Percentiles rank a stretch among this genome's conserved stretches.
phyloP scores from a whole-genome alignment of 2,113 vertebrate genomes.

The Xenopus tropicalis region DNA sequence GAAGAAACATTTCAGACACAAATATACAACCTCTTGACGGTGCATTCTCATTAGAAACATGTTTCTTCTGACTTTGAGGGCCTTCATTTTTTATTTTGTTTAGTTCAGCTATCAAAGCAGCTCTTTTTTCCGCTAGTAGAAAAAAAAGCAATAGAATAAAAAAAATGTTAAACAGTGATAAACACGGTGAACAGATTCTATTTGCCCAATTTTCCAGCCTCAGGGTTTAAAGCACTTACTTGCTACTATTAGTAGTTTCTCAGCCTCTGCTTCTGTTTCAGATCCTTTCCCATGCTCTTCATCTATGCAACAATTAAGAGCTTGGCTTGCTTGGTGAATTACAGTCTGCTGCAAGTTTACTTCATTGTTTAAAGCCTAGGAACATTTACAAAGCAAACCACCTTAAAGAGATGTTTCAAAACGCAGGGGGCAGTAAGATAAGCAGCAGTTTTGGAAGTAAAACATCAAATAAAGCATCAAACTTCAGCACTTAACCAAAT shows the following conservation, averaged over 20 bases:
- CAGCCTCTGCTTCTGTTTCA: conserved; percentile 91
- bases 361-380: conserved; percentile 76
- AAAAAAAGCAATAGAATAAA: too few relatives aligned
- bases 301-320: conserved; percentile 93
- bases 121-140: conserved; percentile 78
- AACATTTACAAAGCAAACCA: conserved; percentile 14
- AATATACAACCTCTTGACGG: conserved; percentile 83
- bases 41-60: conserved; percentile 48
- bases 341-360: conserved; percentile 93
- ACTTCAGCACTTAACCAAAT: too few relatives aligned
- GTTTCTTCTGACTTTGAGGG: conserved; percentile 59
- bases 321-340: conserved; percentile 94
- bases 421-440: too few relatives aligned
- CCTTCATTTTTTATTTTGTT: conserved; percentile 78
- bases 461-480: too few relatives aligned
- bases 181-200: too few relatives aligned
- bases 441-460: too few relatives aligned
- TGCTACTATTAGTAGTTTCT: conserved; percentile 87
- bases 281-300: conserved; percentile 95
- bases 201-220: too few relatives aligned
- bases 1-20: conserved; percentile 85
- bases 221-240: conserved; percentile 60
- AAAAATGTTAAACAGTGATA: too few relatives aligned
- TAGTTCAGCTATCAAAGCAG: conserved; percentile 77
- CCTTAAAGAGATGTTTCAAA: too few relatives aligned